phyloP scores from a whole-genome alignment of 2,797 vertebrate genomes.

The Periparus ater region DNA sequence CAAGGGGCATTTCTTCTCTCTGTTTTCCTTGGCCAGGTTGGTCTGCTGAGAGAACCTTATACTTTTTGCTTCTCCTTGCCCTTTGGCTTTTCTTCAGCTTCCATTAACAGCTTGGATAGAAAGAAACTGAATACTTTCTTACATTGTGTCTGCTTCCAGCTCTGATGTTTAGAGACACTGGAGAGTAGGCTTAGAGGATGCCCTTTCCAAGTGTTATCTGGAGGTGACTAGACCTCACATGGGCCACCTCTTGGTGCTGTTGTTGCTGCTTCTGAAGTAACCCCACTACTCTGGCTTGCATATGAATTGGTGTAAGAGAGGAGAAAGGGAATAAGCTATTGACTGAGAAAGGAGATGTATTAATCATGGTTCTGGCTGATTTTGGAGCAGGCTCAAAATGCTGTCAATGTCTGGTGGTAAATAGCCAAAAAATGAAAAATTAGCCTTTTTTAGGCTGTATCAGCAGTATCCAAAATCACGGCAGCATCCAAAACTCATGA shows the following conservation, averaged over 20 bases:
- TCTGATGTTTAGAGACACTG: not conserved
- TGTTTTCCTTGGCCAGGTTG: not conserved
- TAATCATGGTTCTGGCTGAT: not conserved
- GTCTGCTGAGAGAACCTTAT: not conserved
- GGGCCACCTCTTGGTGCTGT: not conserved
- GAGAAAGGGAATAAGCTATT: not conserved
- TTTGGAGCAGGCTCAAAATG: conserved; percentile 14
- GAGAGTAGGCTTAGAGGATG: not conserved
- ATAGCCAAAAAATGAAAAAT: conserved; percentile 56
- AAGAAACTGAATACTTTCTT: not conserved
- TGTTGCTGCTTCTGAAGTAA: not conserved
- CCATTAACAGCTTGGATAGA: not conserved
- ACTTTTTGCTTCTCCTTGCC: not conserved
- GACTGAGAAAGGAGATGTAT: not conserved
- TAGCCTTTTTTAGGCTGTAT: conserved; percentile 14
- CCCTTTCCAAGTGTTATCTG: not conserved
- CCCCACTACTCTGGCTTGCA: not conserved
- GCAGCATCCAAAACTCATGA: conserved; percentile 10
- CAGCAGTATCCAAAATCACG: conserved; percentile 43
- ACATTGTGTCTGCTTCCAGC: not conserved
- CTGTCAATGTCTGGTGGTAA: conserved; percentile 20
- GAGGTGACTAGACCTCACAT: not conserved
- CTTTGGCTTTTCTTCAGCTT: not conserved
- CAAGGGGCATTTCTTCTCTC: not conserved
- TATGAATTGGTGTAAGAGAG: not conserved